Conservation (phyloP, 1,140 invertebrate species). For the Argopecten irradians region DNA sequence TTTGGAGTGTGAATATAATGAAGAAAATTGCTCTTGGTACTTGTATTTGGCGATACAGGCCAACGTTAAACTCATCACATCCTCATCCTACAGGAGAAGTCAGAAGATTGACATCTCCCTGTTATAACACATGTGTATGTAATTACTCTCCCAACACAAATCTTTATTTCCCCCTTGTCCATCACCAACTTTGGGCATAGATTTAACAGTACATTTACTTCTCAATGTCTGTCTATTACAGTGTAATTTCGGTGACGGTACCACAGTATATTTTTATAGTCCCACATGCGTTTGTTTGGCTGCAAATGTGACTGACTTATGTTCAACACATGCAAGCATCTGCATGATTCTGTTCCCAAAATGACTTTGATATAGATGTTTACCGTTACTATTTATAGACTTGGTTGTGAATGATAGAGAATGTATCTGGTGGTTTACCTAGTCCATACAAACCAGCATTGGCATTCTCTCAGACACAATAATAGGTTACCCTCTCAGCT, state of each 20-base stretch:
- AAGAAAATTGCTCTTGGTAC: background rate
- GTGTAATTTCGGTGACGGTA: background rate
- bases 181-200: background rate
- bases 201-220: slow-evolving; percentile 11
- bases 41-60: background rate
- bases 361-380: background rate
- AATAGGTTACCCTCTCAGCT: background rate
- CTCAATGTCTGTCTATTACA: background rate
- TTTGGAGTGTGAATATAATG: background rate
- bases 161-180: background rate
- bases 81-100: background rate
- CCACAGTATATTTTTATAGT: background rate
- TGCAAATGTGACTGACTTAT: background rate
- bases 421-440: background rate
- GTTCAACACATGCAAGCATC: background rate
- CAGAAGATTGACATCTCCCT: background rate
- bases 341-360: background rate
- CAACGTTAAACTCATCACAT: background rate
- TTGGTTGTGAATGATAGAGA: background rate
- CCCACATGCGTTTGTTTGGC: background rate
- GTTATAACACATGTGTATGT: background rate
- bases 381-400: background rate
- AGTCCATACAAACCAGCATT: background rate
- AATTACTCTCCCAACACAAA: background rate
- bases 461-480: background rate